Conservation (phyloP, 2,888 invertebrate species). For the Tetranychus truncatus region DNA sequence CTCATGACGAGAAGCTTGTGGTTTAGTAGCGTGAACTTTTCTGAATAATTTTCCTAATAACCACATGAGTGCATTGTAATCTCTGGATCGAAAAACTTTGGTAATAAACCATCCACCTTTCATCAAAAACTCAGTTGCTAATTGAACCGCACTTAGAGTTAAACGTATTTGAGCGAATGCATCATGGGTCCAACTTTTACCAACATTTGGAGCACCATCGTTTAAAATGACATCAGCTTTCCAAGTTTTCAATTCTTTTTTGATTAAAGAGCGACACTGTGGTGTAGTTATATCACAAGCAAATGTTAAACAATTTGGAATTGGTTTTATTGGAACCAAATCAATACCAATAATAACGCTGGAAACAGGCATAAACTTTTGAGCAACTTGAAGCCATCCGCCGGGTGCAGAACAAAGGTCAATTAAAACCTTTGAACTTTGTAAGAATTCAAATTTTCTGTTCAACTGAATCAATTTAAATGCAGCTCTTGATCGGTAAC, state of each 20-base stretch:
- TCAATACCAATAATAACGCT: slow-evolving; percentile 77
- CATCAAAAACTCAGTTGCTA: slow-evolving; percentile 70
- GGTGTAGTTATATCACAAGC: slow-evolving; percentile 93
- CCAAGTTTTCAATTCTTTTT: slow-evolving; percentile 75
- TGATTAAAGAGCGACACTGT: slow-evolving; percentile 53
- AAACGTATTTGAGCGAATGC: slow-evolving; percentile 77
- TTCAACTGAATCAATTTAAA: slow-evolving; percentile 96
- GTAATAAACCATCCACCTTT: slow-evolving; percentile 94
- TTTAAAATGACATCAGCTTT: slow-evolving; percentile 90
- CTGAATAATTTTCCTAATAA: slow-evolving; percentile 89
- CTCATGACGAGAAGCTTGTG: slow-evolving; percentile 89
- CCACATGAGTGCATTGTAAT: slow-evolving; percentile 85
- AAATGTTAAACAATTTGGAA: slow-evolving; percentile 72
- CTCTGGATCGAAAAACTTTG: slow-evolving; percentile 93
- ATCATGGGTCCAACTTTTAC: slow-evolving; percentile 87
- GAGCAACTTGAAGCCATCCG: slow-evolving; percentile 96
- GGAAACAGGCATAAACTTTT: slow-evolving; percentile 90
- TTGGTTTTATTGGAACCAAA: slow-evolving; percentile 74
- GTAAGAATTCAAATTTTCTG: slow-evolving; percentile 85
- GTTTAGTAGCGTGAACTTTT: slow-evolving; percentile 93
- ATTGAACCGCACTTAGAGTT: slow-evolving; percentile 74
- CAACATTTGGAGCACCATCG: slow-evolving; percentile 95
- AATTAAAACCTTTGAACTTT: slow-evolving; percentile 83
- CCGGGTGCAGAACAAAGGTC: slow-evolving; percentile 98
- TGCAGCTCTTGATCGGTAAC: slow-evolving; percentile 92